phyloP scores from a whole-genome alignment of 2,888 invertebrate genomes.

The Yponomeuta plumbellus region DNA sequence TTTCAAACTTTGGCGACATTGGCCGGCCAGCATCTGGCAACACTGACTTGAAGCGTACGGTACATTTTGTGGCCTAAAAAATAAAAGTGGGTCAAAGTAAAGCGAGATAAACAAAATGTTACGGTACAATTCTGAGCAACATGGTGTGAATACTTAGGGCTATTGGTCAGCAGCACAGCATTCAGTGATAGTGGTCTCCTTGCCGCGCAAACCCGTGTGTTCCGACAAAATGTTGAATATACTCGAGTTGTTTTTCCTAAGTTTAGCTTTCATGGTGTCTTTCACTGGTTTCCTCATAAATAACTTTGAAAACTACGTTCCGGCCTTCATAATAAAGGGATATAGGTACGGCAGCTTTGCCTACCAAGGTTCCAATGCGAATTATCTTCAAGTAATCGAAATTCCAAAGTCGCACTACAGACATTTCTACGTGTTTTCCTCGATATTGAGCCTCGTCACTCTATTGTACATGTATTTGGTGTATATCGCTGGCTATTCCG shows the following conservation, averaged over 20 bases:
- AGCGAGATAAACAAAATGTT: too few species aligned
- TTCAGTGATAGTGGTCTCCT: not conserved
- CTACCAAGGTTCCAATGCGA: constrained; percentile 68
- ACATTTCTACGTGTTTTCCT: constrained; percentile 87
- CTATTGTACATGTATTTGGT: constrained; percentile 66
- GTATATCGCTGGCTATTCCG: constrained; percentile 63
- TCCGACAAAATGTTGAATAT: constrained; percentile 50
- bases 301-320: constrained; percentile 80
- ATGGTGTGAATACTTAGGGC: not conserved
- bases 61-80: too few species aligned
- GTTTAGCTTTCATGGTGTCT: constrained; percentile 61
- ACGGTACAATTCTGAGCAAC: too few species aligned
- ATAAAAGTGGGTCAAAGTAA: too few species aligned
- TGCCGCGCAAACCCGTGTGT: not conserved
- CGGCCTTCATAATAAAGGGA: constrained; percentile 78
- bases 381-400: constrained; percentile 72
- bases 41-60: too few species aligned
- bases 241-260: constrained; percentile 61
- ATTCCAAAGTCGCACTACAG: constrained; percentile 87
- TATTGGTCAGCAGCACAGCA: not conserved
- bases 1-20: too few species aligned
- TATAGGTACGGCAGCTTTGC: constrained; percentile 86
- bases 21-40: too few species aligned
- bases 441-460: constrained; percentile 69
- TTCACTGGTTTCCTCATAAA: constrained; percentile 79